Conservation (phyloP, 2,797 vertebrate species). For the Alfaro cultratus region DNA sequence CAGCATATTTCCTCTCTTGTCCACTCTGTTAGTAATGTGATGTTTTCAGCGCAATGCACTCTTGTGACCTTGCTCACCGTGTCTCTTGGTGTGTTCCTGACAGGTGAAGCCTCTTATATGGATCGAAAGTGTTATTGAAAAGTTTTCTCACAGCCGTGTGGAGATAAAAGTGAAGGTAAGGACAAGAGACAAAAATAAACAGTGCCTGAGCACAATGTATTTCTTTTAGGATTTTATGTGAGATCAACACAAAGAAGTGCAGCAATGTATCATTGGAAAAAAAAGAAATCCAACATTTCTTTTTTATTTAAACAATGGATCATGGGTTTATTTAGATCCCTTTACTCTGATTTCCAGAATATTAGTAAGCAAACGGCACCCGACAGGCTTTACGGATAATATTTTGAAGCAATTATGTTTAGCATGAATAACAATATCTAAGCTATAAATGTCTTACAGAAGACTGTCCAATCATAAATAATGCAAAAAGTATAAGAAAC, state of each 20-base stretch:
- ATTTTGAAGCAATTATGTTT: background rate
- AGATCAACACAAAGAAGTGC: background rate
- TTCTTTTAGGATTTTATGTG: background rate
- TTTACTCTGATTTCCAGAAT: background rate
- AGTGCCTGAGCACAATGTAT: background rate
- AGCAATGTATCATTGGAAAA: background rate
- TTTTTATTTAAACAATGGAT: background rate
- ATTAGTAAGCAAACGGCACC: background rate
- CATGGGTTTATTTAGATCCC: background rate
- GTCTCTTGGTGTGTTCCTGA: constrained; percentile 31
- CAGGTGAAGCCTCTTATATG: constrained; percentile 88
- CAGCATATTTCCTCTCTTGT: constrained; percentile 7
- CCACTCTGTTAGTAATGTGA: constrained; percentile 29
- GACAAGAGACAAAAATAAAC: constrained; percentile 36
- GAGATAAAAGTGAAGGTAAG: constrained; percentile 89
- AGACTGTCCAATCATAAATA: background rate
- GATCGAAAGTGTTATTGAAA: constrained; percentile 88
- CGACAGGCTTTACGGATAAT: background rate
- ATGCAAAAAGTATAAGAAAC: background rate
- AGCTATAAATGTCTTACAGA: background rate
- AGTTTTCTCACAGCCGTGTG: constrained; percentile 86
- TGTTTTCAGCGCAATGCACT: constrained; percentile 32
- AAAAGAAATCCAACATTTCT: background rate
- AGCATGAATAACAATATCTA: background rate
- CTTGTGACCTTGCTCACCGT: constrained; percentile 59